Percentiles rank a stretch among this genome's conserved stretches.
phyloP scores from a whole-genome alignment of 2,797 vertebrate species.

The Melanotaenia boesemani region DNA sequence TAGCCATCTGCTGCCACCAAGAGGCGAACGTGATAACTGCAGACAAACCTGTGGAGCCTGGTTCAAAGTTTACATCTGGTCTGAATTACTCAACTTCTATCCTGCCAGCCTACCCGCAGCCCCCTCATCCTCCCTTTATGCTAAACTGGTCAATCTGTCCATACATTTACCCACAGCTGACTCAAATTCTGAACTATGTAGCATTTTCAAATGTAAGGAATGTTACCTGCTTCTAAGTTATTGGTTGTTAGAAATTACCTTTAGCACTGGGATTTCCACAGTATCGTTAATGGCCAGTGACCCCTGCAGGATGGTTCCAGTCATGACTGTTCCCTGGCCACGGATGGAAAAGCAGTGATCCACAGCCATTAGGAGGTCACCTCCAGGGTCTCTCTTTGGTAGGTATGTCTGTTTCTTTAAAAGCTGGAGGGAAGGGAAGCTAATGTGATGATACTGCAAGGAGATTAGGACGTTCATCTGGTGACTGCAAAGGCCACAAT shows the following conservation, averaged over 20 bases:
- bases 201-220: constrained; percentile 24
- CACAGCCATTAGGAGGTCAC: constrained; percentile 94
- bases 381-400: constrained; percentile 91
- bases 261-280: constrained; percentile 96
- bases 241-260: constrained; percentile 80
- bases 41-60: constrained; percentile 28
- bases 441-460: neutral
- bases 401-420: constrained; percentile 93
- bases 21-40: constrained; percentile 56
- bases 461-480: neutral
- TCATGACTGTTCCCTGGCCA: constrained; percentile 98
- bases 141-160: constrained; percentile 53
- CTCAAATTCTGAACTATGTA: constrained; percentile 74
- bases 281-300: constrained; percentile 91
- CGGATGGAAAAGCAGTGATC: constrained; percentile 99
- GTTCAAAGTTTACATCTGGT: constrained; percentile 83
- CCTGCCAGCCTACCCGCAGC: constrained; percentile 79
- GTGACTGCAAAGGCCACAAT: neutral
- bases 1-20: constrained; percentile 78
- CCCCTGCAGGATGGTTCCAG: constrained; percentile 96
- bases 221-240: constrained; percentile 22
- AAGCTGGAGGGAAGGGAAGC: constrained; percentile 81
- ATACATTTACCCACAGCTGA: constrained; percentile 32
- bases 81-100: constrained; percentile 84
- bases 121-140: constrained; percentile 65